phyloP scores from a whole-genome alignment of 2,113 vertebrate species.

The Pristiophorus japonicus region DNA sequence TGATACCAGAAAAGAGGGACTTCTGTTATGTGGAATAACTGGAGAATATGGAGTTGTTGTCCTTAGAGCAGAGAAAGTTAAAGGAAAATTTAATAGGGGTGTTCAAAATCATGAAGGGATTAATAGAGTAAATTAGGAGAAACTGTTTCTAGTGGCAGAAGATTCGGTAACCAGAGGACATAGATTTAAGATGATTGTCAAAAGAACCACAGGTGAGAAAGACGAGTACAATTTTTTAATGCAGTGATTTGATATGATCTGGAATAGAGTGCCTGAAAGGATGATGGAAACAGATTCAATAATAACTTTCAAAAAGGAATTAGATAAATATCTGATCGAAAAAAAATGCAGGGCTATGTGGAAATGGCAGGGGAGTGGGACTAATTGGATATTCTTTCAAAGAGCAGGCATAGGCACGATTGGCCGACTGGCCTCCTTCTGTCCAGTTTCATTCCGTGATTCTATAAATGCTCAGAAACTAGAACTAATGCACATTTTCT shows the following conservation, averaged over 20 bases:
- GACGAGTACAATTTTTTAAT: too few species aligned
- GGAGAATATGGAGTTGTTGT: too few species aligned
- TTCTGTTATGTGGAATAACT: too few species aligned
- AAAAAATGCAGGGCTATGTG: not conserved
- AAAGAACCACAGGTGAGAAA: too few species aligned
- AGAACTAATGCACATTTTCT: not conserved
- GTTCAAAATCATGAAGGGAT: too few species aligned
- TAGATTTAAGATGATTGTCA: too few species aligned
- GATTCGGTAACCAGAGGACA: too few species aligned
- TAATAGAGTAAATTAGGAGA: too few species aligned
- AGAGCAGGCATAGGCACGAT: not conserved
- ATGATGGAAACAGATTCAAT: not conserved
- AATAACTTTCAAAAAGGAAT: not conserved
- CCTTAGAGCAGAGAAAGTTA: too few species aligned
- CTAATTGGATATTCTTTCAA: not conserved
- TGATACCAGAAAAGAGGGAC: too few species aligned
- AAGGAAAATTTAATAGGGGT: too few species aligned
- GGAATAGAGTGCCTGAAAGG: not conserved
- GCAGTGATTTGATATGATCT: not conserved
- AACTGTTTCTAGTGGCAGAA: too few species aligned
- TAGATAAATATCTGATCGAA: not conserved
- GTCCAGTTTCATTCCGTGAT: not conserved
- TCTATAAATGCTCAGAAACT: not conserved
- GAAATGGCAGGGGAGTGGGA: not conserved
- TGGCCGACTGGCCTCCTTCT: not conserved